Evolutionary conservation across 2,888 invertebrate genomes (phyloP), one percentile per base, ranked within the genome.

Genomic region (Drosophila atripex): DNA sequence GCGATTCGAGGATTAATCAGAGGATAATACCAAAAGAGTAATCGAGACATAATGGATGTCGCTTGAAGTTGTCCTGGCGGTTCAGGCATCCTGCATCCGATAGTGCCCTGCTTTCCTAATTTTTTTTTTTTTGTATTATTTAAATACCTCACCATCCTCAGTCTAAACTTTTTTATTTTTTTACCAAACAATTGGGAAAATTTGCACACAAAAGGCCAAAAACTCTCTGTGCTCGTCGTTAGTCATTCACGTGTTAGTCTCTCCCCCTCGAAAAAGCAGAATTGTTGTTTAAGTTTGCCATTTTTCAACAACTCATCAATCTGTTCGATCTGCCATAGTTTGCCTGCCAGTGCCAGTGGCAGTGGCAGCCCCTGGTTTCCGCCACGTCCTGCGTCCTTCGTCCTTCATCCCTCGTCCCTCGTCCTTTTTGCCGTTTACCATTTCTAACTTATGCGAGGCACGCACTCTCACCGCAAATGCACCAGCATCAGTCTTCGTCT

Each of bases 301-400:
- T 83, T 84, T 86, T 88, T 88, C 86, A 84, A 86, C 86, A 88
- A 88, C 88, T 84, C 84, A 84, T 84, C 88, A 84, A 84, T 84
- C 88, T 84, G 84, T 76, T 73, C 84, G 76, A 79, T 77, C 70
- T 68, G 86, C 70, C 73, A 68, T 59, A 63, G 73, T 66, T 73
- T 59, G 57, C 56, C 56, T 43, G 55, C 49, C 56, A 32, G 49
- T 50, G 43, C 50, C 56, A 32, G 43, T 50, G 43, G 46, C 56
- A 32, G 43, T 50, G 43, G 46, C 56, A 30, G 32, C 46, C 38
- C 18, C 39, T 39, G 43, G 39, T 12, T 28, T 28, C 47, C 53
- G 25, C 30, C 6, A 30, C 38, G 52, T 56, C 49, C 66, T 46
- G 18, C 11, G 39, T 21, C 73, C 38, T 45, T 38, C 16, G 53